Conservation (phyloP, 2,888 invertebrate genomes). For the Calliphora vomitoria region DNA sequence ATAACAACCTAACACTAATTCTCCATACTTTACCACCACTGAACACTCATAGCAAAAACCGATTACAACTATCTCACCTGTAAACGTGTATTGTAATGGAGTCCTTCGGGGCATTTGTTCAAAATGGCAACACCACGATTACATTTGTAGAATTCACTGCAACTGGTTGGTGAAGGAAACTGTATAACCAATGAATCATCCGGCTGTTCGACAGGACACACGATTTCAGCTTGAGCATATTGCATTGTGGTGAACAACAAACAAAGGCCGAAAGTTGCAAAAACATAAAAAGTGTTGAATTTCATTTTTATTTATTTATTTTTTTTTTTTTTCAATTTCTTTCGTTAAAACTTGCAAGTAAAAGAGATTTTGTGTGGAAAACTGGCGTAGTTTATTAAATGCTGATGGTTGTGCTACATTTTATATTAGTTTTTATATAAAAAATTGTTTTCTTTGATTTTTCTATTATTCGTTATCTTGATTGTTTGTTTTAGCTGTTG, state of each 20-base stretch:
- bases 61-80: slow-evolving; percentile 66
- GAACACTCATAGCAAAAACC: background rate
- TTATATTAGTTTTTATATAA: slow-evolving; percentile 24
- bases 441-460: slow-evolving; percentile 5
- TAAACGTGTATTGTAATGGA: slow-evolving; percentile 72
- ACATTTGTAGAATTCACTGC: slow-evolving; percentile 75
- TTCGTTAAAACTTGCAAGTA: background rate
- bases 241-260: background rate
- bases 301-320: slow-evolving; percentile 33
- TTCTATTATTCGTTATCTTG: background rate
- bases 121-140: slow-evolving; percentile 72
- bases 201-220: slow-evolving; percentile 70
- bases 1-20: no score
- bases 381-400: background rate
- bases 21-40: background rate
- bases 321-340: background rate
- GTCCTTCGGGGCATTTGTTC: slow-evolving; percentile 73
- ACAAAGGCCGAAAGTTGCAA: background rate
- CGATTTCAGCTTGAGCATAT: slow-evolving; percentile 56
- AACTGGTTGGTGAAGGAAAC: slow-evolving; percentile 73
- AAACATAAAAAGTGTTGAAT: slow-evolving; percentile 27
- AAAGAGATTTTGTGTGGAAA: background rate
- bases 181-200: slow-evolving; percentile 73
- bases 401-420: slow-evolving; percentile 1
- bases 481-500: slow-evolving; percentile 4